These are phyloP conservation scores for Pelecanus crispus DNA, from an alignment of 2,113 vertebrate species.

Conservation along the genomic window DNA sequence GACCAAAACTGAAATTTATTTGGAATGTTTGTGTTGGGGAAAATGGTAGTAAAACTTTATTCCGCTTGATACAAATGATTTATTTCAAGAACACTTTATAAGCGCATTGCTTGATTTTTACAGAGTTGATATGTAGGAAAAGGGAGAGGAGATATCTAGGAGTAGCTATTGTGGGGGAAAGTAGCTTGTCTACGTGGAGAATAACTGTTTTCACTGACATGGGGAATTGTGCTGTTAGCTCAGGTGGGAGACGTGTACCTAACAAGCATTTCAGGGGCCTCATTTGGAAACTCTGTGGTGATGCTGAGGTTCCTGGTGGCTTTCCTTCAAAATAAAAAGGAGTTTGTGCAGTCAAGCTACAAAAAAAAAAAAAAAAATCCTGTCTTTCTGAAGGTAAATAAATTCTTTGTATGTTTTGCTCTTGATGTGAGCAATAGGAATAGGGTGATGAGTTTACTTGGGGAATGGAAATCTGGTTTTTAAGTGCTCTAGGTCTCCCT, in stretches of 20 bases:
- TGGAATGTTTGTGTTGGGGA: not conserved
- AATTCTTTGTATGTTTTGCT: not conserved
- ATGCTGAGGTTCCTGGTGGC: not conserved
- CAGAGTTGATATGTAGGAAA: not conserved
- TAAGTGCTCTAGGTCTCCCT: not conserved
- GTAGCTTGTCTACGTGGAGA: not conserved
- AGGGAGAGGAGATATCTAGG: not conserved
- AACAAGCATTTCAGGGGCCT: not conserved
- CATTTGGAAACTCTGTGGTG: not conserved
- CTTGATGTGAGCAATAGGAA: not conserved
- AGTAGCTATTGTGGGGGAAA: not conserved
- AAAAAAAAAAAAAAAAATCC: not conserved
- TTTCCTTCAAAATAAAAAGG: not conserved
- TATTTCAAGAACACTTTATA: not conserved
- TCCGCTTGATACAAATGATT: not conserved
- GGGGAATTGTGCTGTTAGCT: not conserved
- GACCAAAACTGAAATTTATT: not conserved
- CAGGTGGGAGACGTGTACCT: not conserved
- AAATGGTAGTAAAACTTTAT: not conserved
- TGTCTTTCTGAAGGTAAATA: not conserved
- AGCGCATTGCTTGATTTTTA: not conserved
- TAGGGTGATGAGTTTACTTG: not conserved
- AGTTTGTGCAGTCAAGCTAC: not conserved
- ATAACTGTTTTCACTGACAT: not conserved
- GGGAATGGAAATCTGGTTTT: not conserved